A percentile compares a stretch with the other conserved stretches of the same genome.
phyloP scores from a whole-genome alignment of 2,113 vertebrate species.

The Stercorarius parasiticus region DNA sequence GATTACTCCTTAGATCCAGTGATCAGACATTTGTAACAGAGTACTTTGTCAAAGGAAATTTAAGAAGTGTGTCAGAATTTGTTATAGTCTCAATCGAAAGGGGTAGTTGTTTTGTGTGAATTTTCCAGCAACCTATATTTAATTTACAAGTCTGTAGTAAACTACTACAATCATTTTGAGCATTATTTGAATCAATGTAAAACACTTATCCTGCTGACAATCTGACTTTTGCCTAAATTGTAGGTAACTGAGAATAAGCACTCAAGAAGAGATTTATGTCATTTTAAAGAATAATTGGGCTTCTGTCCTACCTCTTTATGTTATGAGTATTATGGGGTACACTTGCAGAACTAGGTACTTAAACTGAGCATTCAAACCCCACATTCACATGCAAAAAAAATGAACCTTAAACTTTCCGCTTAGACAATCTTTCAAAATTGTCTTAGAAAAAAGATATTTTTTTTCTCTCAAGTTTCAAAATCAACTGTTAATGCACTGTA shows the following conservation, averaged over 20 bases:
- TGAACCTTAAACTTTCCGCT: neutral
- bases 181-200: slow-evolving; percentile 29
- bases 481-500: neutral
- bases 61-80: neutral
- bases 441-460: neutral
- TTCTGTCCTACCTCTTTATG: slow-evolving; percentile 6
- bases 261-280: neutral
- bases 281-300: slow-evolving; percentile 11
- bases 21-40: neutral
- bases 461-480: neutral
- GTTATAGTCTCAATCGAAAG: neutral
- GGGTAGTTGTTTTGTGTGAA: neutral
- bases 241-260: neutral
- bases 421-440: neutral
- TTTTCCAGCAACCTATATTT: neutral
- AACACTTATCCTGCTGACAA: neutral
- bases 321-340: neutral
- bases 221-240: slow-evolving; percentile 32
- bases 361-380: neutral
- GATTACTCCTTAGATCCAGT: neutral
- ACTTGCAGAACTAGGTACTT: neutral
- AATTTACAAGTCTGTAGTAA: slow-evolving; percentile 30
- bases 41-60: neutral
- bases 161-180: neutral
- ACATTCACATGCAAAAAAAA: neutral